Conservation (phyloP, 2,888 invertebrate species). For the Troglohyphantes excavatus region DNA sequence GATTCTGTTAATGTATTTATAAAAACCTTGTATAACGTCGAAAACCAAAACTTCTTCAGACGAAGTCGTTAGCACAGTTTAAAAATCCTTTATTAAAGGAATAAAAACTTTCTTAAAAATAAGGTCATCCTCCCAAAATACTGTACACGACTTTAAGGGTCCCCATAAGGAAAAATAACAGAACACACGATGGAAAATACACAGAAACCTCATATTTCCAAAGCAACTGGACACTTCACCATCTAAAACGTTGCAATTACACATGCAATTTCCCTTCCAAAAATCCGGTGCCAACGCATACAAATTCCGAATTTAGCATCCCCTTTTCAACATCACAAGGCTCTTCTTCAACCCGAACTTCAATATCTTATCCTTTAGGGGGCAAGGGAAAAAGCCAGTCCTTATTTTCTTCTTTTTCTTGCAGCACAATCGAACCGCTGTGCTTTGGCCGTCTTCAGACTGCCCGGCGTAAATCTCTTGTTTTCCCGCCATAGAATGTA, state of each 20-base stretch:
- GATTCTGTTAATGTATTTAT: too few relatives aligned
- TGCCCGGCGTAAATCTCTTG: not conserved
- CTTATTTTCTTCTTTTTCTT: constrained; percentile 1
- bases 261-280: not conserved
- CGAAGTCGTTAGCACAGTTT: too few relatives aligned
- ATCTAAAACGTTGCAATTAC: not conserved
- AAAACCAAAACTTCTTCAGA: too few relatives aligned
- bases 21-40: too few relatives aligned
- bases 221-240: not conserved
- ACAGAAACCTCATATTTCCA: not conserved
- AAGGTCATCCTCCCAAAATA: too few relatives aligned
- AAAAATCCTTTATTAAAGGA: too few relatives aligned
- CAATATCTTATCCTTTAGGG: not conserved
- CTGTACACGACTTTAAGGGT: too few relatives aligned
- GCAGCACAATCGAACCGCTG: constrained; percentile 19
- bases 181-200: not conserved
- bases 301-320: not conserved
- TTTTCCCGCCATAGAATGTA: constrained; percentile 19
- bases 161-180: too few relatives aligned
- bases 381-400: not conserved
- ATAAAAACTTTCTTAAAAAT: too few relatives aligned
- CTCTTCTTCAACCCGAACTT: not conserved
- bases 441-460: not conserved
- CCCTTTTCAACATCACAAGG: not conserved
- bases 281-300: not conserved